Base-by-base conservation (phyloP, 2,888 invertebrate genomes). In the Papilio gigon region DNA sequence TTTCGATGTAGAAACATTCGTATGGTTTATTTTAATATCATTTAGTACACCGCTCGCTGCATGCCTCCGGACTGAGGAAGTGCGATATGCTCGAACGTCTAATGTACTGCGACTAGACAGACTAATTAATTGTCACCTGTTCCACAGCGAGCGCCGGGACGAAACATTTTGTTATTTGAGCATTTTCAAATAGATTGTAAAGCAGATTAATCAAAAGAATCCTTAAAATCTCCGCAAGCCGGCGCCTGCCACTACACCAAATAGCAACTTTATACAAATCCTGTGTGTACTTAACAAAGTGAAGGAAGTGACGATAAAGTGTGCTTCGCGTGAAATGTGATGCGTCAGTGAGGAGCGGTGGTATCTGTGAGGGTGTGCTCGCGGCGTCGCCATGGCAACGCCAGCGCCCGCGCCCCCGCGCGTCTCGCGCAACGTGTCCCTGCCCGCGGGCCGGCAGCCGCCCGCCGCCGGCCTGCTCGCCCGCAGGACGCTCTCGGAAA, bases 391-490 rank as follows among this genome's bases (percentile, higher is more conserved):
- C 17, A 90, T 89, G 90, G 84, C 88, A 65, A 81, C 88, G 1
- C 85, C 88, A 64, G 81, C 88, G 1, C 85, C 78, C 42, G 86
- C 86, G 65, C 88, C 89, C 0, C 90, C 91, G 0, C 83, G 92
- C 8, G 92, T 92, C 33, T 84, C 91, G 20, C 77, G 92, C 47
- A 92, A 92, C 71, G 87, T 92, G 50, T 92, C 92, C 20, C 76
- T 92, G 71, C 92, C 92, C 5, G 90, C 92, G 2, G 92, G 92
- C 0, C 77, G 90, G 0, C 92, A 91, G 75, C 92, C 92, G 60
- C 89, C 91, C 0, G 78, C 89, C 0, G 84, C 88, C 17, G 84
- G 78, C 6, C 79, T 87, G 80, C 77, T 90, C 71, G 87, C 90
- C 0, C 76, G 92, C 40, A 77, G 92, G 73, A 89, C 92, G 0